Evolutionary conservation across 1,140 invertebrate genomes (phyloP), one percentile per base, ranked within the genome.

Genomic region (Adelges cooleyi): DNA sequence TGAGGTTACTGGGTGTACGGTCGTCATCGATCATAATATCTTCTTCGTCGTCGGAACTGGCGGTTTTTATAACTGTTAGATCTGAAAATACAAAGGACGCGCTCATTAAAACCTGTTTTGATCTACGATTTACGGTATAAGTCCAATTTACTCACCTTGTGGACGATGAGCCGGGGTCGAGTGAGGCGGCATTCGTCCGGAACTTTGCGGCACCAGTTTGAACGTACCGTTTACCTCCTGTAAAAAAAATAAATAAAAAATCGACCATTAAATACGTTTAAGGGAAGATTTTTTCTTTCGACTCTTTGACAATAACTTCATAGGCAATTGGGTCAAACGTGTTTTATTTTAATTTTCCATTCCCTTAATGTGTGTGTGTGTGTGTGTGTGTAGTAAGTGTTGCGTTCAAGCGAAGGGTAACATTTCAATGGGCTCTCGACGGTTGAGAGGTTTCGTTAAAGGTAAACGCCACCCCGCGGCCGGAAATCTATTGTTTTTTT

Each of bases 151-250:
- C 52, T 23, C 3, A 59, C 53, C 53, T 48, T 62, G 56, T 13
- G 56, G 56, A 3, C 56, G 42, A 18, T 33, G 42, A 13, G 56
- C 56, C 17, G 56, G 56, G 10, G 56, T 62, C 23, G 56, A 62
- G 42, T 62, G 56, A 6, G 56, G 56, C 23, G 71, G 70, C 18
- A 69, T 74, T 22, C 75, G 71, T 0, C 79, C 78, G 23, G 77
- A 72, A 38, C 75, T 74, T 68, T 80, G 77, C 5, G 77, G 78
- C 46, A 80, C 71, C 5, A 80, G 71, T 56, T 77, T 74, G 66
- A 79, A 80, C 72, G 77, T 77, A 1, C 78, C 78, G 68, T 72
- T 73, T 25, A 78, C 73, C 25, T 76, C 74, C 76, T 78, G 68
- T 8, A 70, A 69, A 38, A 40, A 27, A 65, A 40, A 53, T 62